Base-by-base conservation (phyloP, 53 echinoderm and acorn worm species). In the Actinopyga echinites region DNA sequence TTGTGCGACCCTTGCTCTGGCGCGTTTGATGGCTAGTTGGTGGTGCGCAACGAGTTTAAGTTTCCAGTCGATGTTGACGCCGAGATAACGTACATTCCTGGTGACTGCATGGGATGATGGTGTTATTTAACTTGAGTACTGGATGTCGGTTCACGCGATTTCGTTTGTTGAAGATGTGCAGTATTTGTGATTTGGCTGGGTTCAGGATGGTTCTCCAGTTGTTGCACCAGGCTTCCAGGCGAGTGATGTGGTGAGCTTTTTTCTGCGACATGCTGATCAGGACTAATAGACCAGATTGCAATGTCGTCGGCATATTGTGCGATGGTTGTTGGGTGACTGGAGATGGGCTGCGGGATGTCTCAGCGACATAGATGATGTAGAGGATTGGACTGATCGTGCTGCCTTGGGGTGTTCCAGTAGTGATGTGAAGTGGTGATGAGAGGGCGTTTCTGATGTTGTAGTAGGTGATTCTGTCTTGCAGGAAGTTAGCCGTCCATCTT, bases 241-340 rank as follows among this genome's bases (percentile, higher is more conserved):
- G 4, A 19, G 30, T 9, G 65, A 65, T 71, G 40, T 71, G 17
- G 17, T 9, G 24, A 20, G n/a, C 23, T 44, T 38, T 20, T 25
- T 71, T 71, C 73, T 19, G 42, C 26, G 1, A 6, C 1, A 4
- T 24, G n/a, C 33, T 32, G 26, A 10, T 34, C 9, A 11, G 31
- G 33, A 33, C 33, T 2, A 20, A n/a, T 24, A n/a, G 38, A 37
- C 74, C 74, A 74, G 23, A 74, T 49, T n/a, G 74, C 74, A 45
- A 74, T 74, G 25, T 74, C 74, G 49, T 74, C 74, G 0, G 74
- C 74, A 74, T 24, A 74, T 74, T 74, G 54, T 0, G 74, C 42
- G 6, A 74, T 6, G 6, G 34, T 25, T 63, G 69, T 69, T 6
- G 17, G n/a, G 36, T 69, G 22, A 35, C 17, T 35, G 69, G 11